Percentiles rank a stretch among this genome's conserved stretches.
phyloP scores from a whole-genome alignment of 1,140 invertebrate species.

The Calliopsis andreniformis region DNA sequence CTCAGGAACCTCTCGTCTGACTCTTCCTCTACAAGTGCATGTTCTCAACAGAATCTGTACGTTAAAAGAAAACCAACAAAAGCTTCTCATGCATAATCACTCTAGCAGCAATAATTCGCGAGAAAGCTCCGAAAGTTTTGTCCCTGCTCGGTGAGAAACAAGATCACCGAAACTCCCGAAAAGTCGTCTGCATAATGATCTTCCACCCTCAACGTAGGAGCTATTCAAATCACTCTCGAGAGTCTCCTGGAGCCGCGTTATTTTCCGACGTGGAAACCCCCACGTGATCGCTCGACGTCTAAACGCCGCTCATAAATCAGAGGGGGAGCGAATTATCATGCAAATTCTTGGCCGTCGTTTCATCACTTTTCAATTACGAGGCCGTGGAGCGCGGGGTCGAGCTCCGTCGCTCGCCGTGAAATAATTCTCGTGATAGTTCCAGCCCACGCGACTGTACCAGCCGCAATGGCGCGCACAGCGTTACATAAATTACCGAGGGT shows the following conservation, averaged over 20 bases:
- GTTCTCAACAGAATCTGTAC: too few relatives aligned
- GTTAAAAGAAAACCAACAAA: too few relatives aligned
- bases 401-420: background rate
- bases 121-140: too few relatives aligned
- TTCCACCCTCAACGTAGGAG: background rate
- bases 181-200: background rate
- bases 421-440: slow-evolving; percentile 12
- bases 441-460: slow-evolving; percentile 6
- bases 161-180: background rate
- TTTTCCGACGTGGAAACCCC: background rate
- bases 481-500: too few relatives aligned
- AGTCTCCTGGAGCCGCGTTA: background rate
- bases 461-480: too few relatives aligned
- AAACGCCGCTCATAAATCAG: slow-evolving; percentile 28
- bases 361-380: slow-evolving; percentile 33
- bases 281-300: slow-evolving; percentile 2
- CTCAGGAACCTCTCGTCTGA: too few relatives aligned
- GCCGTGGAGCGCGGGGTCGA: background rate
- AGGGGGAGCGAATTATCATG: slow-evolving; percentile 25
- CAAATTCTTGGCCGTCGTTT: slow-evolving; percentile 37
- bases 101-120: too few relatives aligned
- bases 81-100: too few relatives aligned
- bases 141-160: too few relatives aligned
- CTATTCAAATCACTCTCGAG: background rate
- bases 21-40: too few relatives aligned